Percentiles rank a stretch among this genome's conserved stretches.
Evolutionary conservation across 2,888 invertebrate species (phyloP).

Genomic region (Noctua comes): DNA sequence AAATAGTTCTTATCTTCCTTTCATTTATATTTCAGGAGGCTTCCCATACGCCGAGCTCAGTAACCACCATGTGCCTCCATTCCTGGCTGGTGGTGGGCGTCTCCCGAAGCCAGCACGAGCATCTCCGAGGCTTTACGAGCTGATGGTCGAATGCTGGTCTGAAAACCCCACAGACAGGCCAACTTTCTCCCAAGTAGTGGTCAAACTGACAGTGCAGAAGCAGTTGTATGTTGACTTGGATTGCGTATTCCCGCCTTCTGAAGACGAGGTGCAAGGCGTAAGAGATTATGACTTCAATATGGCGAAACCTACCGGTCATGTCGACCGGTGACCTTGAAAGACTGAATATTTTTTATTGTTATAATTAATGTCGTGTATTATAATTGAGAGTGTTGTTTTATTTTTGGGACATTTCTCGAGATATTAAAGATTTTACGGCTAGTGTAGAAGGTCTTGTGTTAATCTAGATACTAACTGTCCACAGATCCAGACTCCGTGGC

Average conservation of each 20-base stretch:
- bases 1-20: neutral
- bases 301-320: slow-evolving; percentile 50
- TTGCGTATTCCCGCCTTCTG: slow-evolving; percentile 89
- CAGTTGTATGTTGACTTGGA: slow-evolving; percentile 92
- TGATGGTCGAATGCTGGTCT: slow-evolving; percentile 94
- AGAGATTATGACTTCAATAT: slow-evolving; percentile 68
- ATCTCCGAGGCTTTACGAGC: slow-evolving; percentile 92
- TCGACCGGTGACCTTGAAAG: slow-evolving; percentile 72
- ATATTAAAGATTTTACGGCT: too few relatives aligned
- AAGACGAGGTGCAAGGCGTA: slow-evolving; percentile 68
- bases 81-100: slow-evolving; percentile 91
- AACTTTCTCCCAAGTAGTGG: slow-evolving; percentile 91
- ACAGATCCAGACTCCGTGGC: neutral
- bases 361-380: slow-evolving; percentile 74
- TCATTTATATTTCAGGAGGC: slow-evolving; percentile 88
- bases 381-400: slow-evolving; percentile 27
- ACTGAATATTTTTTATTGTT: slow-evolving; percentile 82
- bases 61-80: slow-evolving; percentile 91
- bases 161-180: slow-evolving; percentile 91
- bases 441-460: neutral
- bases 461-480: neutral
- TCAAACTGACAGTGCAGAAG: slow-evolving; percentile 88
- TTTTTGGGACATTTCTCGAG: neutral
- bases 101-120: slow-evolving; percentile 93
- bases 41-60: slow-evolving; percentile 94